Evolutionary conservation across 1,140 invertebrate genomes (phyloP).

Genomic region (Tetragonula clypearis): DNA sequence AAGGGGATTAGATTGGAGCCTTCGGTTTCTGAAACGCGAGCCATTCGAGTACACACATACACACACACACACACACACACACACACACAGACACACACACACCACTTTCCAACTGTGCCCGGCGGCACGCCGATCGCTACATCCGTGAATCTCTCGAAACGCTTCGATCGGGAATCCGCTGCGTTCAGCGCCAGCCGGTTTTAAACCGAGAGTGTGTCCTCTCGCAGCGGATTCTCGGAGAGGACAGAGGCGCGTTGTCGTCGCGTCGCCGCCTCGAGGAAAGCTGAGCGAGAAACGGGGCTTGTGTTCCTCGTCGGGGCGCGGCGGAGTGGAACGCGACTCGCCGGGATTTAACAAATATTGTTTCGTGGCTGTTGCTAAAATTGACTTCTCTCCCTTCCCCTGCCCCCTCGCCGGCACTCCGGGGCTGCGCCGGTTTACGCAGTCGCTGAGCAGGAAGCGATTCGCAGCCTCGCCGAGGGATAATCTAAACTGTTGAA

Average conservation of each 20-base stretch:
- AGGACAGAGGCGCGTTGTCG: slow-evolving; percentile 7
- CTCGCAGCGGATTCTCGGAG: not conserved
- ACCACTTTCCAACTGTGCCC: too few relatives aligned
- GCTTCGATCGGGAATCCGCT: slow-evolving; percentile 9
- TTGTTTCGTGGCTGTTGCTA: slow-evolving; percentile 17
- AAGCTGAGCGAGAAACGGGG: not conserved
- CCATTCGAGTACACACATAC: too few relatives aligned
- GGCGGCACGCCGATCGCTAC: slow-evolving; percentile 8
- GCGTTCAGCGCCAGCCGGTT: slow-evolving; percentile 42
- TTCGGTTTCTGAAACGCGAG: too few relatives aligned
- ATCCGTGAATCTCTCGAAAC: slow-evolving; percentile 22
- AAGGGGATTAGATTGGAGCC: slow-evolving; percentile 5
- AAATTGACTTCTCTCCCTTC: not conserved
- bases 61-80: too few relatives aligned
- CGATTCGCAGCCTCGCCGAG: not conserved
- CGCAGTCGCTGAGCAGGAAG: not conserved
- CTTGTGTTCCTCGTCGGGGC: not conserved
- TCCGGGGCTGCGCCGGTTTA: not conserved
- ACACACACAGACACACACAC: too few relatives aligned
- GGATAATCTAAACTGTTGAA: slow-evolving; percentile 18
- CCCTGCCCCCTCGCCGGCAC: too few relatives aligned
- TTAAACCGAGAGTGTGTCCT: slow-evolving; percentile 2
- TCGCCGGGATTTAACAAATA: slow-evolving; percentile 15
- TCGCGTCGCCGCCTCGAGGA: not conserved
- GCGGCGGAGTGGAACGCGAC: not conserved